A percentile compares a stretch with the other conserved stretches of the same genome.
Conservation (phyloP, 2,113 vertebrate genomes). For the Solea solea region DNA sequence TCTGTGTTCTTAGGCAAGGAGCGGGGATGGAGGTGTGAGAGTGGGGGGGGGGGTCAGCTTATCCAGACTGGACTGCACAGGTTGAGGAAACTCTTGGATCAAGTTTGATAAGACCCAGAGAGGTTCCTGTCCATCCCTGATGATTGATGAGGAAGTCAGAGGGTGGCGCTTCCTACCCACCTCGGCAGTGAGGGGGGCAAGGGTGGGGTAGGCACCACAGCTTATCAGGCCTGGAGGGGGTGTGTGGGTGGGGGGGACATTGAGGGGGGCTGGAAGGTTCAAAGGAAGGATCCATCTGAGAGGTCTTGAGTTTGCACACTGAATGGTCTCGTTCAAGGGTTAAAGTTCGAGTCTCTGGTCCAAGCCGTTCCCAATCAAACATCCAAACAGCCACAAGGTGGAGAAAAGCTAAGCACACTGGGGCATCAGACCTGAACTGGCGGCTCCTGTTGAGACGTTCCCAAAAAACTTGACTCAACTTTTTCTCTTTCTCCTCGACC, state of each 20-base stretch:
- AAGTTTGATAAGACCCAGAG: conserved; percentile 61
- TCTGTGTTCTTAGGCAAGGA: conserved; percentile 5
- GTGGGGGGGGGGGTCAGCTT: conserved; percentile 64
- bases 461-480: conserved; percentile 32
- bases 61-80: conserved; percentile 82
- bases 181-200: conserved; percentile 4
- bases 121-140: conserved; percentile 77
- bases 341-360: conserved; percentile 21
- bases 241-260: not conserved
- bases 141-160: conserved; percentile 74
- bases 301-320: conserved; percentile 38
- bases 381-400: conserved; percentile 39
- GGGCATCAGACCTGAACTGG: conserved; percentile 1
- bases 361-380: conserved; percentile 9
- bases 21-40: not conserved
- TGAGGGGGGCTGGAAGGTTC: conserved; percentile 13
- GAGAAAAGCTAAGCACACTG: conserved; percentile 23
- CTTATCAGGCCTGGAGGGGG: conserved; percentile 73
- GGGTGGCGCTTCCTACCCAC: conserved; percentile 58
- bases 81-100: conserved; percentile 71
- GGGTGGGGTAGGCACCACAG: conserved; percentile 65
- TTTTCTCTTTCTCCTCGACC: conserved; percentile 40
- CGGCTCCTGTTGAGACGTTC: conserved; percentile 18
- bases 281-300: conserved; percentile 27
- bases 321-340: conserved; percentile 25